Evolutionary conservation across 2,888 invertebrate species (phyloP).

Genomic region (Ophonus ardosiacus): DNA sequence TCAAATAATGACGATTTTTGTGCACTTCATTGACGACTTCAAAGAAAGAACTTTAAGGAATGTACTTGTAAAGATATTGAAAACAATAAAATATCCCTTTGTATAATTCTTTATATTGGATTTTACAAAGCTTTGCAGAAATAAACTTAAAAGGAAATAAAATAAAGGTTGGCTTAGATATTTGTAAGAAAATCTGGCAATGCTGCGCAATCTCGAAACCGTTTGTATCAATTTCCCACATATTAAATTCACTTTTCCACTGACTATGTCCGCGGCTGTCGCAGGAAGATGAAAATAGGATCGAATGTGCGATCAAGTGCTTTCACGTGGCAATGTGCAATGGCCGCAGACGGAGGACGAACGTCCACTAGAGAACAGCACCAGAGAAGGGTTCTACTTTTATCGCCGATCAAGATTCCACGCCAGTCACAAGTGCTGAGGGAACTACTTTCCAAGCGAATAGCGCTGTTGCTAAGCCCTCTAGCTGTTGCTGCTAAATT

Average conservation of each 20-base stretch:
- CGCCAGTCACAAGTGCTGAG: constrained; percentile 14
- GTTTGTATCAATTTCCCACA: constrained; percentile 45
- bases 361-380: constrained; percentile 31
- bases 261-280: constrained; percentile 24
- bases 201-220: neutral
- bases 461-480: neutral
- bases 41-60: neutral
- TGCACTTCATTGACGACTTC: no score
- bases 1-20: no score
- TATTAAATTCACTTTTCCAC: constrained; percentile 28
- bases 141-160: neutral
- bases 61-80: neutral
- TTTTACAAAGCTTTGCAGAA: neutral
- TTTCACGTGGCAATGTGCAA: constrained; percentile 18
- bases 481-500: neutral
- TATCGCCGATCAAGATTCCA: constrained; percentile 3
- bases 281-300: constrained; percentile 42
- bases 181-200: constrained; percentile 27
- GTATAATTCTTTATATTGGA: neutral
- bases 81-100: neutral
- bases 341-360: neutral
- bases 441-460: neutral
- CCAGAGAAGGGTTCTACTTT: constrained; percentile 7
- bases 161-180: neutral
- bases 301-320: constrained; percentile 27